phyloP scores from a whole-genome alignment of 2,888 invertebrate genomes.

The Synanthedon myopaeformis region DNA sequence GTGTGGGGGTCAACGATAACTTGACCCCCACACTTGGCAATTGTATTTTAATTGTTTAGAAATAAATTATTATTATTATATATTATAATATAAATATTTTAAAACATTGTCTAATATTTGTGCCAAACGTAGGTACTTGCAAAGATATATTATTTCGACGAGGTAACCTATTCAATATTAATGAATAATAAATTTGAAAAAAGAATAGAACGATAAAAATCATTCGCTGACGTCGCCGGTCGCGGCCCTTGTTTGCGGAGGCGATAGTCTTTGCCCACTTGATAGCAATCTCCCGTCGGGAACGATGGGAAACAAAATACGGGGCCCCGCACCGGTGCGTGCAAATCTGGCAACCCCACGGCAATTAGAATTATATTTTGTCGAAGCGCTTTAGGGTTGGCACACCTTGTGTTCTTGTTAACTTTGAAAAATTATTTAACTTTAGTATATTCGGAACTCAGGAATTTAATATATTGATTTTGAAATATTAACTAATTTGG shows the following conservation, averaged over 20 bases:
- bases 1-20: no score
- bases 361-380: constrained; percentile 28
- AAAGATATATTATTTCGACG: no score
- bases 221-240: constrained; percentile 29
- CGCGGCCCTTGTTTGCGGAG: constrained; percentile 26
- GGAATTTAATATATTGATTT: no score
- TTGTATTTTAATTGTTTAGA: no score
- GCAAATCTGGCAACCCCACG: constrained; percentile 15
- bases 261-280: constrained; percentile 30
- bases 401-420: constrained; percentile 1
- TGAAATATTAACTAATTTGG: no score
- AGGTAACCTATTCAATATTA: constrained; percentile 15
- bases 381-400: constrained; percentile 18
- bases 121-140: no score
- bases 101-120: no score
- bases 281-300: constrained; percentile 39
- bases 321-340: constrained; percentile 28
- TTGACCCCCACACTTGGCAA: no score
- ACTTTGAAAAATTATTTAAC: no score
- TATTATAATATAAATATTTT: no score
- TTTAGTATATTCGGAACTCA: no score
- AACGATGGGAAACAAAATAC: constrained; percentile 23
- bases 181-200: constrained; percentile 58
- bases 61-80: no score
- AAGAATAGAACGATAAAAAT: constrained; percentile 42